Evolutionary conservation across 2,888 invertebrate species (phyloP).

Genomic region (Eristalis arbustorum): DNA sequence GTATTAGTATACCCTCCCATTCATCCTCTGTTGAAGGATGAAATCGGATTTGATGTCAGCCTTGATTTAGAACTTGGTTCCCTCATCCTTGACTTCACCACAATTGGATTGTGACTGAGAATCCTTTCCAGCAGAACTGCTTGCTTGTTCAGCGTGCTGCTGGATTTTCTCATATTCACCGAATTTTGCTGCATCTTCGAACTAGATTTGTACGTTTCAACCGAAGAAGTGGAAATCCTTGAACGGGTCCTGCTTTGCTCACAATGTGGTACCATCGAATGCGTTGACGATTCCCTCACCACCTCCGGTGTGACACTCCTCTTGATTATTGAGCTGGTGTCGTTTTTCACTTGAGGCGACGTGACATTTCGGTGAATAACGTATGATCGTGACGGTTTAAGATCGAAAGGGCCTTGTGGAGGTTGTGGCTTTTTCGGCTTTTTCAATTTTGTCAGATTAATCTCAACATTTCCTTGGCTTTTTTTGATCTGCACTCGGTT

Average conservation of each 20-base stretch:
- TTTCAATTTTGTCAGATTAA: background rate
- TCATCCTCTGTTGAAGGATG: background rate
- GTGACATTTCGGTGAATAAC: constrained; percentile 17
- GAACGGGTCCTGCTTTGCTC: background rate
- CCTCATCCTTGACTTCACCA: background rate
- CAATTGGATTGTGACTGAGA: constrained; percentile 23
- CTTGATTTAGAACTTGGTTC: background rate
- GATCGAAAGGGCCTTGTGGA: background rate
- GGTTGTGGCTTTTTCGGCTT: background rate
- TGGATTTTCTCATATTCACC: background rate
- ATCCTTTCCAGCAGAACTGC: constrained; percentile 22
- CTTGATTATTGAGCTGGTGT: no score
- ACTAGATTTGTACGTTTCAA: background rate
- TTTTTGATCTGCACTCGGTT: constrained; percentile 27
- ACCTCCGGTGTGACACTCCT: background rate
- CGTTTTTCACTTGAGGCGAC: background rate
- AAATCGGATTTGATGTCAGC: background rate
- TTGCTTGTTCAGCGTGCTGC: background rate
- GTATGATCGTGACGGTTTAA: constrained; percentile 32
- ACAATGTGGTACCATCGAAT: constrained; percentile 39
- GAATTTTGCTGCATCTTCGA: background rate
- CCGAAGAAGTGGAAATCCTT: background rate
- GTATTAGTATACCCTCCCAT: background rate
- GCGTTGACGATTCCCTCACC: constrained; percentile 23
- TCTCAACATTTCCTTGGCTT: background rate